phyloP scores from a whole-genome alignment of 1,140 invertebrate species.

The Gonatopus flavifemur region DNA sequence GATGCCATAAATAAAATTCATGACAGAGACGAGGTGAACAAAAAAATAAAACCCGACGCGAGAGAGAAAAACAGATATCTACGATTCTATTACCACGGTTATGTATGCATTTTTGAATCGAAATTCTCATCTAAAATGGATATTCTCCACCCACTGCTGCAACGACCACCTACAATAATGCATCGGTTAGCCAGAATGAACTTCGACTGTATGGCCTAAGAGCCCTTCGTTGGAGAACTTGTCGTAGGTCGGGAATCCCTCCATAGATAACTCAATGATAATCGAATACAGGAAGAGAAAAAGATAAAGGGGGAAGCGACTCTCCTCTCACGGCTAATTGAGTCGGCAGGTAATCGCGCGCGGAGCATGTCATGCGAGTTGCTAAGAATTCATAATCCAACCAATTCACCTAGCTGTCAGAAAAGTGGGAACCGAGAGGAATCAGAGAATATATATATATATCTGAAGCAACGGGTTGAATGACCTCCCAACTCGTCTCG shows the following conservation, averaged over 20 bases:
- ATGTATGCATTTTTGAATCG: constrained; percentile 26
- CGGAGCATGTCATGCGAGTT: no score
- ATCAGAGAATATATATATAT: no score
- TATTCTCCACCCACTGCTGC: constrained; percentile 13
- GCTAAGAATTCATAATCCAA: neutral
- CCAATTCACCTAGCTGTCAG: no score
- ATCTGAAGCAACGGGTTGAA: no score
- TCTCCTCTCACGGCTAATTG: constrained; percentile 28
- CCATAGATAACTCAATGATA: constrained; percentile 26
- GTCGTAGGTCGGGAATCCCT: constrained; percentile 36
- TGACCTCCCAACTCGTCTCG: no score
- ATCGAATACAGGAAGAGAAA: no score
- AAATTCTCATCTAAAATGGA: constrained; percentile 15
- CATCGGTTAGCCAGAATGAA: constrained; percentile 45
- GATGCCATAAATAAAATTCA: no score
- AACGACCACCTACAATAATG: constrained; percentile 16
- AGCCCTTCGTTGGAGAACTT: constrained; percentile 27
- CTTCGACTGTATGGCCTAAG: constrained; percentile 29
- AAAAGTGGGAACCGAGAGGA: no score
- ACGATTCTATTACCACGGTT: constrained; percentile 9
- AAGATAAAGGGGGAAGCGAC: no score
- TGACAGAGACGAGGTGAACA: constrained; percentile 1
- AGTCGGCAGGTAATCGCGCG: constrained; percentile 28
- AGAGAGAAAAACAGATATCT: constrained; percentile 15
- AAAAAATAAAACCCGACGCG: neutral